A percentile compares a stretch with the other conserved stretches of the same genome.
Evolutionary conservation across 1,140 invertebrate genomes (phyloP).

Genomic region (Ceratitis capitata): DNA sequence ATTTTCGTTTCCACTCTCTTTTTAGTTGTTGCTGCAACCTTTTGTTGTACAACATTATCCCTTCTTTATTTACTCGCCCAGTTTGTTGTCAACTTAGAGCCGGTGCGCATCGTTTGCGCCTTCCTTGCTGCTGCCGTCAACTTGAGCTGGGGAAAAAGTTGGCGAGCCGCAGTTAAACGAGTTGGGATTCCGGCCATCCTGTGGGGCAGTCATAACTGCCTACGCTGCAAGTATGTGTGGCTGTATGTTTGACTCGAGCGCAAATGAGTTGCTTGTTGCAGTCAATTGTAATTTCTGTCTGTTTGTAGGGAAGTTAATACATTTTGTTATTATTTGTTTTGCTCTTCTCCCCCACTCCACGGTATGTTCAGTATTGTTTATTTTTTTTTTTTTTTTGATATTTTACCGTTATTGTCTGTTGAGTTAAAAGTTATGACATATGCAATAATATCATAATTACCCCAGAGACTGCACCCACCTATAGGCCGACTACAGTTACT

Average conservation of each 20-base stretch:
- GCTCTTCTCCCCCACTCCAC: neutral
- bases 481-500: neutral
- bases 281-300: neutral
- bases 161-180: neutral
- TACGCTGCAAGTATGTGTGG: neutral
- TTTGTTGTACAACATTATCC: neutral
- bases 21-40: neutral
- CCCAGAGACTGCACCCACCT: slow-evolving; percentile 16
- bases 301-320: slow-evolving; percentile 1
- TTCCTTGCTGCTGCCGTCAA: neutral
- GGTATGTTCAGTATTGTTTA: neutral
- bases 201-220: neutral
- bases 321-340: neutral
- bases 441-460: slow-evolving; percentile 43
- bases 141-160: neutral
- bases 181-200: slow-evolving; percentile 8
- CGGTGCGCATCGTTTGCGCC: neutral
- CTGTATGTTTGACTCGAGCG: neutral
- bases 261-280: slow-evolving; percentile 13
- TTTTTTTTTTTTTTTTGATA: neutral
- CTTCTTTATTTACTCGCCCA: neutral
- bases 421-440: slow-evolving; percentile 41
- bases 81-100: neutral
- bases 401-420: neutral
- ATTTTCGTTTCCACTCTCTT: neutral